phyloP scores from a whole-genome alignment of 2,888 invertebrate genomes.

The Drosophila lacicola region DNA sequence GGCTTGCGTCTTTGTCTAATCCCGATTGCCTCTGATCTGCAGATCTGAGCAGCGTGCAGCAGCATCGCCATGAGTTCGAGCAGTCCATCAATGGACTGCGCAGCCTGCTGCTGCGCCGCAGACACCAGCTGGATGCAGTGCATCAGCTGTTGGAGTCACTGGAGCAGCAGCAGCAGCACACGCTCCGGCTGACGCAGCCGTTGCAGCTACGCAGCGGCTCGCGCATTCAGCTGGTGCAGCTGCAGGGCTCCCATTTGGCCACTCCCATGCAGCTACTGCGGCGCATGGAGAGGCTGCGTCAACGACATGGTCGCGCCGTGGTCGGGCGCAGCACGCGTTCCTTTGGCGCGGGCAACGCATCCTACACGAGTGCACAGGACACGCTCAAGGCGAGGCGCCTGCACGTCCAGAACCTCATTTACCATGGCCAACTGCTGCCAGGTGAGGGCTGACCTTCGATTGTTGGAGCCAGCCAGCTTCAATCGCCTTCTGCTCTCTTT shows the following conservation, averaged over 20 bases:
- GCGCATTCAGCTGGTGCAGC: constrained; percentile 54
- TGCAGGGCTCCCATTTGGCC: constrained; percentile 58
- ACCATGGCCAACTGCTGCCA: constrained; percentile 67
- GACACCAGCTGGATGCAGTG: constrained; percentile 64
- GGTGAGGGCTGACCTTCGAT: constrained; percentile 52
- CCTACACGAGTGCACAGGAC: constrained; percentile 5
- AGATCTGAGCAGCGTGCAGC: constrained; percentile 70
- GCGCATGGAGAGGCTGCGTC: constrained; percentile 59
- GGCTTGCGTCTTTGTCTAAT: neutral
- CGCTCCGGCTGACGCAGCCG: constrained; percentile 27
- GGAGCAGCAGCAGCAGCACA: neutral
- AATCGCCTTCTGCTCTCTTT: no score
- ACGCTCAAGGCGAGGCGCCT: constrained; percentile 62
- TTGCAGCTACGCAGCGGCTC: constrained; percentile 47
- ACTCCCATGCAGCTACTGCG: constrained; percentile 74
- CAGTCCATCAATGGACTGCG: constrained; percentile 66
- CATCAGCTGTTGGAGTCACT: constrained; percentile 43
- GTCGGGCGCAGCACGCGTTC: constrained; percentile 51
- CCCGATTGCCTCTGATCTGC: neutral
- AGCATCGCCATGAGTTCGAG: constrained; percentile 79
- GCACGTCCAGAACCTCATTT: constrained; percentile 77
- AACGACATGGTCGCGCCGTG: constrained; percentile 13
- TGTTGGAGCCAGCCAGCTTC: neutral
- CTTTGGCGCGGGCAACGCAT: constrained; percentile 43
- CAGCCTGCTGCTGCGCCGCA: constrained; percentile 70